These are phyloP conservation scores for Halesus radiatus DNA, from an alignment of 1,140 invertebrate genomes.

Conservation along the genomic window DNA sequence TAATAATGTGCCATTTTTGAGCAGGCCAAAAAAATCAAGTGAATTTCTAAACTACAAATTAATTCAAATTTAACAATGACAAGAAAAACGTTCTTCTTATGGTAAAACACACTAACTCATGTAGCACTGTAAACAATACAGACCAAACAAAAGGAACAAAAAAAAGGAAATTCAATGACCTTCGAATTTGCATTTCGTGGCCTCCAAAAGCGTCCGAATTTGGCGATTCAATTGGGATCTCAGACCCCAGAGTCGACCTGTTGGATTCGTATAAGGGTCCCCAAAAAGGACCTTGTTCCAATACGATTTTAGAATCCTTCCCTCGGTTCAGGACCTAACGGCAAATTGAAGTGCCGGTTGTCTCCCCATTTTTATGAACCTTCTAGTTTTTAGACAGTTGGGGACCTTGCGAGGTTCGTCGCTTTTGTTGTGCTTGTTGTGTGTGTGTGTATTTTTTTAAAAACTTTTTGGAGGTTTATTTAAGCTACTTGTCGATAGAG, in stretches of 20 bases:
- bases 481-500: slow-evolving; percentile 52
- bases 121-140: slow-evolving; percentile 18
- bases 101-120: background rate
- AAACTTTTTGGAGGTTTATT: slow-evolving; percentile 36
- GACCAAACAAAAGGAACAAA: background rate
- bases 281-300: slow-evolving; percentile 34
- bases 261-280: slow-evolving; percentile 45
- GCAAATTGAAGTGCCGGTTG: slow-evolving; percentile 42
- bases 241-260: slow-evolving; percentile 19
- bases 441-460: slow-evolving; percentile 17
- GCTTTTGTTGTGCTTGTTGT: slow-evolving; percentile 22
- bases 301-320: slow-evolving; percentile 21
- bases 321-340: slow-evolving; percentile 27
- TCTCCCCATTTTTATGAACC: slow-evolving; percentile 35
- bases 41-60: too few species aligned
- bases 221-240: slow-evolving; percentile 34
- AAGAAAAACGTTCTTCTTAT: background rate
- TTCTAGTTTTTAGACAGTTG: slow-evolving; percentile 14
- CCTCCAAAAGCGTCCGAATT: slow-evolving; percentile 13
- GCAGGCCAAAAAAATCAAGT: too few species aligned
- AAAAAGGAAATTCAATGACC: slow-evolving; percentile 21
- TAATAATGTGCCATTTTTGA: too few species aligned
- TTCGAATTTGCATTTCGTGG: slow-evolving; percentile 25
- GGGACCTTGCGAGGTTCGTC: background rate
- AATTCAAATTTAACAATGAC: too few species aligned